Base-by-base conservation (phyloP, 2,888 invertebrate species). In the Steinernema scapterisci region DNA sequence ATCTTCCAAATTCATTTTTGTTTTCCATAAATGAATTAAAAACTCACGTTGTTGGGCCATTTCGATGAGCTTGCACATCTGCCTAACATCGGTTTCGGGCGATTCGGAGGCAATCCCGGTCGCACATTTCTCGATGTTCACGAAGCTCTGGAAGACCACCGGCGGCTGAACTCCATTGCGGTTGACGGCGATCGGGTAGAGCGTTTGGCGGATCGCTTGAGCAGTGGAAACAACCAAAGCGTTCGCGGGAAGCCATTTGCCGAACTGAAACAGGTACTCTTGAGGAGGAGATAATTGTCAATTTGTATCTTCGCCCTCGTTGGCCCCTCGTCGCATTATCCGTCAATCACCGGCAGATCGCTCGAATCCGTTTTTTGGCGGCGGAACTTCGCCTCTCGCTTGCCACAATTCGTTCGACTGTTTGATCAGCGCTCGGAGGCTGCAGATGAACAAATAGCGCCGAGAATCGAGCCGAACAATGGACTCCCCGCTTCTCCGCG, bases 171-270 rank as follows among this genome's bases (percentile, higher is more conserved):
- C 16, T 9, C 31, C 63, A 31, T 63, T 63, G 16, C 63, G 9
- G 38, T 44, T 46, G 23, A 81, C 74, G 45, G 73, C 71, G 31
- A 78, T 45, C 11, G 79, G 79, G 63, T 75, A 74, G 13, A 79
- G 71, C 52, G 54, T 56, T 72, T 79, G 79, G 23, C 79, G 76
- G 21, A 79, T 46, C 43, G 78, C 79, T 43, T 79, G 78, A 19
- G 74, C 78, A 23, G 77, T 73, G 13, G 76, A 51, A 6, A 79
- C 78, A 13, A 79, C 51, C 9, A 81, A 16, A 5, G 73, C 73
- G 6, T 74, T 27, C 31, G 78, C 38, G 16, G 63, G 63, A 16
- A 63, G 63, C 63, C 63, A 63, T 31, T 31, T 16, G 31, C 11
- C 2, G 63, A 63, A 63, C 63, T 63, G 63, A 27, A 63, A 63